These are phyloP conservation scores for Verasper variegatus DNA, from an alignment of 2,113 vertebrate genomes.

Conservation along the genomic window DNA sequence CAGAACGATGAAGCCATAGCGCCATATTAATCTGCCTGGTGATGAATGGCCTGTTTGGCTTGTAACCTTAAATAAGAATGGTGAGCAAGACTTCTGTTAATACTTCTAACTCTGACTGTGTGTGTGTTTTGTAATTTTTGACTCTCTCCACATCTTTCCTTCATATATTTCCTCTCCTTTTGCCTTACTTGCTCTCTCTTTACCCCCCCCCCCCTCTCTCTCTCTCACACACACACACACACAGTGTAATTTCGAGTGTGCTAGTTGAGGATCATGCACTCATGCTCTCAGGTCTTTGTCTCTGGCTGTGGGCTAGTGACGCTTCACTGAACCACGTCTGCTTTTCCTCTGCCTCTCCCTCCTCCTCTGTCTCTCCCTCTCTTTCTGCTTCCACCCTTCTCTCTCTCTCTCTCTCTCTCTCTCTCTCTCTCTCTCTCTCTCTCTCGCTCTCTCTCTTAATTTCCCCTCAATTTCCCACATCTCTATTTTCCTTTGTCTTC, in stretches of 20 bases:
- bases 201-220: background rate
- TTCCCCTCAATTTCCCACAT: conserved; percentile 66
- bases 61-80: conserved; percentile 20
- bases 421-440: conserved; percentile 5
- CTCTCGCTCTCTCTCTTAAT: conserved; percentile 34
- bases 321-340: conserved; percentile 75
- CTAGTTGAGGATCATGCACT: conserved; percentile 67
- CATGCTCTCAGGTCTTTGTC: conserved; percentile 69
- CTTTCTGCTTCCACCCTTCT: background rate
- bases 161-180: background rate
- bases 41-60: conserved; percentile 52
- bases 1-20: conserved; percentile 38
- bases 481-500: conserved; percentile 65
- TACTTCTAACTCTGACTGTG: conserved; percentile 14
- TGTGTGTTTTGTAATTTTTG: background rate
- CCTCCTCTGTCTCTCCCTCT: conserved; percentile 23
- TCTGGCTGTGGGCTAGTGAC: conserved; percentile 64
- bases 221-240: conserved; percentile 17
- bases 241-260: conserved; percentile 56
- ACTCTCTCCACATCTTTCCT: background rate
- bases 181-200: background rate
- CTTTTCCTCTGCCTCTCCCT: conserved; percentile 43
- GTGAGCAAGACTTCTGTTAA: background rate
- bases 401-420: conserved; percentile 1
- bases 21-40: conserved; percentile 44